Base-by-base conservation (phyloP, 2,797 vertebrate species). In the Coranthus polyacanthus region DNA sequence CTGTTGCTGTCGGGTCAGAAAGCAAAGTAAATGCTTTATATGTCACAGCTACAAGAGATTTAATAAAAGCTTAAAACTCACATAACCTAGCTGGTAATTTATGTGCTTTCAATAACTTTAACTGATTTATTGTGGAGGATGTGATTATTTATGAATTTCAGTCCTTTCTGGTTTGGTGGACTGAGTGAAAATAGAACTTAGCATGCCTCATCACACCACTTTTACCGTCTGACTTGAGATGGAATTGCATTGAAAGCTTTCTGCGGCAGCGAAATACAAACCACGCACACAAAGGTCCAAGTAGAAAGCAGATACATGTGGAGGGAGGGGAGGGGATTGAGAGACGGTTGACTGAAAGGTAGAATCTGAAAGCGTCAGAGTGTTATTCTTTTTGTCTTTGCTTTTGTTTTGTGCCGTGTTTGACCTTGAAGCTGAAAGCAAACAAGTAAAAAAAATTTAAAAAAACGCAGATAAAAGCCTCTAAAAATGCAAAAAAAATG, bases 381-480 rank as follows among this genome's bases (percentile, higher is more conserved):
- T 51, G 63, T 58, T 51, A 9, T 62, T 47, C 21, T 46, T 16
- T 56, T 44, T 39, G 8, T 54, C 17, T 60, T n/a, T 26, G n/a
- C 12, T 38, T 56, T 65, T 50, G 17, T 73, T 39, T 53, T 15
- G 4, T 5, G 0, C 34, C 42, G 11, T 42, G 12, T 55, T 71
- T 64, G 36, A 76, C 56, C 53, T 74, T 59, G 56, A 75, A 54
- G 32, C 38, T 81, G 46, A 75, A 64, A 66, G 47, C 38, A 58
- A 68, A 55, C 36, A 57, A 54, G 16, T 22, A 20, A 58, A 41
- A 43, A 55, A 57, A 16, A n/a, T 22, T 9, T 17, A 11, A 44
- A 15, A 47, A 24, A n/a, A 9, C 24, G 11, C 5, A 13, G 3
- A 18, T 22, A 13, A 12, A 47, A 39, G 26, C 4, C 7, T 42